A percentile compares a stretch with the other conserved stretches of the same genome.
Evolutionary conservation across 2,113 vertebrate species (phyloP).

Genomic region (Urocynchramus pylzowi): DNA sequence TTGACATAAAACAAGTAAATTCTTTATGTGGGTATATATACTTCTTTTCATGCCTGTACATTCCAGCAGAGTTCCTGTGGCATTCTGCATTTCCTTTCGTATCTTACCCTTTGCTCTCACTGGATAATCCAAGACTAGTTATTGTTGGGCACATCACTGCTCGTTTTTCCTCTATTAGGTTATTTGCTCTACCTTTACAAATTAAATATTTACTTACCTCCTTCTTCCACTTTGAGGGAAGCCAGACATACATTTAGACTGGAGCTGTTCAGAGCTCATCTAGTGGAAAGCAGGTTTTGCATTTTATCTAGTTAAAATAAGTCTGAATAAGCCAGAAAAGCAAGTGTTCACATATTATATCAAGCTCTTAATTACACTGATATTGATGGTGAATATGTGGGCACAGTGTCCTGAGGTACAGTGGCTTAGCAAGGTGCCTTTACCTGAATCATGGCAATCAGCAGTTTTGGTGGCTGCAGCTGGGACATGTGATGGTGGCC

Average conservation of each 20-base stretch:
- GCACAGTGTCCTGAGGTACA: rapidly evolving
- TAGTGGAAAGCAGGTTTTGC: background rate
- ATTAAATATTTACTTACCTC: background rate
- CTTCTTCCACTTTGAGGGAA: background rate
- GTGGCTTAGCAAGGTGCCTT: background rate
- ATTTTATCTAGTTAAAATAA: background rate
- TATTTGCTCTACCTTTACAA: background rate
- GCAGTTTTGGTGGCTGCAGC: background rate
- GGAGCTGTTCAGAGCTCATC: background rate
- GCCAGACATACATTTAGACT: background rate
- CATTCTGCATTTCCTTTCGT: background rate
- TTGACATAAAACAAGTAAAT: background rate
- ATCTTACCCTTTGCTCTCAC: background rate
- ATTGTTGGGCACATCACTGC: background rate
- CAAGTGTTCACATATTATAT: rapidly evolving
- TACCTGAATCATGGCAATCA: rapidly evolving
- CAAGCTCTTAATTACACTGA: background rate
- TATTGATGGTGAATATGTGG: too few species aligned
- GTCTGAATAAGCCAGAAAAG: background rate
- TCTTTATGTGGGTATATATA: background rate
- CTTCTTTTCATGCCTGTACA: background rate
- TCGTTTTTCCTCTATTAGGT: background rate
- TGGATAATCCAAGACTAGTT: background rate
- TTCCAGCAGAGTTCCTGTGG: background rate
- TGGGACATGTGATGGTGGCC: background rate